Conservation (phyloP, 2,888 invertebrate species). For the Eudasyphora cyanicolor region DNA sequence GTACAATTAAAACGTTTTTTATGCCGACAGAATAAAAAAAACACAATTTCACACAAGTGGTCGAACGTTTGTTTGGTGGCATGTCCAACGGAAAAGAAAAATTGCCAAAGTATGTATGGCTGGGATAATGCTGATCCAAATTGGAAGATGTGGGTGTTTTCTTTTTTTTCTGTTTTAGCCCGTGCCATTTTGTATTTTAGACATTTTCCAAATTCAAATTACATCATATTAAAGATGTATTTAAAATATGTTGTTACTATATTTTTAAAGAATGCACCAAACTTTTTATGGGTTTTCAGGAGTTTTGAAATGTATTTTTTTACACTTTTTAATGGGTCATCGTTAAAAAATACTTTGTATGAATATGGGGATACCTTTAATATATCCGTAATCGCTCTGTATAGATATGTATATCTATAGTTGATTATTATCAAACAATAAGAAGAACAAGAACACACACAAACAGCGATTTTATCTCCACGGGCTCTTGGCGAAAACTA, state of each 20-base stretch:
- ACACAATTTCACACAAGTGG: slow-evolving; percentile 25
- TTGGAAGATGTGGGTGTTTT: slow-evolving; percentile 42
- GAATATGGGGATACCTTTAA: not conserved
- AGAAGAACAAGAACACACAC: not conserved
- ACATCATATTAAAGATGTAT: slow-evolving; percentile 51
- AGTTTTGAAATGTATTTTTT: not conserved
- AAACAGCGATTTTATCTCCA: slow-evolving; percentile 49
- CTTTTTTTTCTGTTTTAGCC: not conserved
- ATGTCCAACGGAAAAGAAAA: no score
- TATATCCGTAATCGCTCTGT: not conserved
- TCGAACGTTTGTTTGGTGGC: not conserved
- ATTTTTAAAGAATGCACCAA: no score
- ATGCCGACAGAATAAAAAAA: not conserved
- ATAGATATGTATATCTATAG: not conserved
- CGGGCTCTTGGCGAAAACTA: slow-evolving; percentile 55
- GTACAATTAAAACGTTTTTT: slow-evolving; percentile 43
- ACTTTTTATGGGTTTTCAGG: not conserved
- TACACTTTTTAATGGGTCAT: not conserved
- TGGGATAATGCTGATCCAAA: not conserved
- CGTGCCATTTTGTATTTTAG: not conserved
- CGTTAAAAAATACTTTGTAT: not conserved
- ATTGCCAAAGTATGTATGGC: no score
- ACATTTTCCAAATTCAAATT: slow-evolving; percentile 16
- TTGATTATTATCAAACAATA: not conserved
- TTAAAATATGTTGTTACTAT: no score